Evolutionary conservation across 2,797 vertebrate genomes (phyloP).

Genomic region (Triplophysa yarkandensis): DNA sequence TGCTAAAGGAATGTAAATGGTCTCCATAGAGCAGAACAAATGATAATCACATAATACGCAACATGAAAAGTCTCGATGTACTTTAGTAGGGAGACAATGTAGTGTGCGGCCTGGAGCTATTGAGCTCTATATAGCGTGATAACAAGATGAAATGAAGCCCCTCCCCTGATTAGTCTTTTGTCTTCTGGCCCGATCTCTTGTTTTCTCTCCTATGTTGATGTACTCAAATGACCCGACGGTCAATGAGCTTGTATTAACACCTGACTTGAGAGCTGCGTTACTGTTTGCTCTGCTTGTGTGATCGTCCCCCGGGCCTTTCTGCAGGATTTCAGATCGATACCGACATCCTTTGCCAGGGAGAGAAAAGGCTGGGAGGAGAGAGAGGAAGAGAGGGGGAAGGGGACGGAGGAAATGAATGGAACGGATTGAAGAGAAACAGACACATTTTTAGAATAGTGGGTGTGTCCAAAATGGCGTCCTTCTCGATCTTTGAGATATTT

Average conservation of each 20-base stretch:
- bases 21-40: background rate
- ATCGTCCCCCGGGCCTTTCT: constrained; percentile 67
- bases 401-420: constrained; percentile 16
- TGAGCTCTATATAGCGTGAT: constrained; percentile 12
- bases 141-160: constrained; percentile 15
- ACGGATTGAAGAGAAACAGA: constrained; percentile 11
- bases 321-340: constrained; percentile 73
- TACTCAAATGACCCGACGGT: constrained; percentile 73
- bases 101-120: background rate
- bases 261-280: constrained; percentile 69
- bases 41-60: background rate
- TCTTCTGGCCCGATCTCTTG: constrained; percentile 27
- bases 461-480: background rate
- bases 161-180: constrained; percentile 14
- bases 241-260: constrained; percentile 80
- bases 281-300: constrained; percentile 68
- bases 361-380: constrained; percentile 1
- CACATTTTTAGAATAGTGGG: background rate
- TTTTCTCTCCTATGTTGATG: constrained; percentile 69
- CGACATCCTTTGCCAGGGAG: constrained; percentile 61
- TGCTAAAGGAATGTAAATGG: background rate
- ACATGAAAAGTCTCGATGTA: background rate
- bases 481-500: too few species aligned
- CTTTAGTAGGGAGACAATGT: background rate
- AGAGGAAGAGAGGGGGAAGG: constrained; percentile 4